A percentile compares a stretch with the other conserved stretches of the same genome.
These are phyloP conservation scores for Meloidogyne hapla DNA, from an alignment of 1,140 invertebrate species.

Conservation along the genomic window DNA sequence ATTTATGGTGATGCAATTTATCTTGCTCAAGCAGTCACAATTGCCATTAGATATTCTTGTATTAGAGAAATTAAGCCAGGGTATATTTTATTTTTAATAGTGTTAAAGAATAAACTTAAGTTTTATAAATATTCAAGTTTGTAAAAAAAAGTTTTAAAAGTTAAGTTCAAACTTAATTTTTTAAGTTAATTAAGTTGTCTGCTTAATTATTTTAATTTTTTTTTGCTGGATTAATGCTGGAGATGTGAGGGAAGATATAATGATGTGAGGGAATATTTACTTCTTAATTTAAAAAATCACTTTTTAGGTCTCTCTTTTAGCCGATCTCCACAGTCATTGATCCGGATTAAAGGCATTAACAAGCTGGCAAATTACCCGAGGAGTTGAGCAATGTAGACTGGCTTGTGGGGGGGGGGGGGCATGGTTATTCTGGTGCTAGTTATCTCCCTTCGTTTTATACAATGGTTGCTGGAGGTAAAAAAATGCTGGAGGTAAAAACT, in stretches of 20 bases:
- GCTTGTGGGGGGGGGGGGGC: slow-evolving; percentile 91
- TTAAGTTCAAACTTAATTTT: too few species aligned
- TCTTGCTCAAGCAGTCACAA: slow-evolving; percentile 63
- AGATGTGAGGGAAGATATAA: too few species aligned
- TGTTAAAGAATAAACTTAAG: too few species aligned
- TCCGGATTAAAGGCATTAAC: slow-evolving; percentile 86
- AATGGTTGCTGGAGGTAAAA: slow-evolving; percentile 72
- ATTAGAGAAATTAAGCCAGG: slow-evolving; percentile 78
- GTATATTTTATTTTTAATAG: too few species aligned
- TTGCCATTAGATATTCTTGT: slow-evolving; percentile 77
- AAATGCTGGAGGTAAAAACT: too few species aligned
- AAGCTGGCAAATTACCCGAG: slow-evolving; percentile 67
- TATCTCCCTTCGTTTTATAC: slow-evolving; percentile 37
- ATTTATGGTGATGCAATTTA: slow-evolving; percentile 60
- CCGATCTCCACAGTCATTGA: slow-evolving; percentile 80
- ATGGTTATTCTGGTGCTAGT: slow-evolving; percentile 74
- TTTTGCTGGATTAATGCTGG: slow-evolving; percentile 66
- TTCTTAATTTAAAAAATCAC: not conserved
- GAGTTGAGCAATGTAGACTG: slow-evolving; percentile 71
- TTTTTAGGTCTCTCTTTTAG: slow-evolving; percentile 69
- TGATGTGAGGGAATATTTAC: not conserved
- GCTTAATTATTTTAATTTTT: too few species aligned
- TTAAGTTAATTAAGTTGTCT: too few species aligned
- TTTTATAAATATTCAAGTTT: too few species aligned
- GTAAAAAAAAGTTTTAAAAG: too few species aligned